phyloP scores from a whole-genome alignment of 2,797 vertebrate genomes.

The Spinus pinus region DNA sequence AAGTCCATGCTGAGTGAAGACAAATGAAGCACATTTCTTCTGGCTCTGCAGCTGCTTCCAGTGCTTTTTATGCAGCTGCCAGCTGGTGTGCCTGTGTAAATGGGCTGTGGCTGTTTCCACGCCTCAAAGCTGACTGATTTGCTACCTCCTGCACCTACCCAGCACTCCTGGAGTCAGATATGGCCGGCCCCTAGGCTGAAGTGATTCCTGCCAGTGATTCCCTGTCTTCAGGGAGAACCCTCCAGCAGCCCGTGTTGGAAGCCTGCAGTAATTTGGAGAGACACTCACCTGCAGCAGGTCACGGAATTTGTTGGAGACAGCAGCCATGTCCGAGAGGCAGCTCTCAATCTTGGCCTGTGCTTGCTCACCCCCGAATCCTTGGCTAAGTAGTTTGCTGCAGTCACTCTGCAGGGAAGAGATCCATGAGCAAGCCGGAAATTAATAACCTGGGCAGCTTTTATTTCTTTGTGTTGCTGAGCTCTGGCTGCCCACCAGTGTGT shows the following conservation, averaged over 20 bases:
- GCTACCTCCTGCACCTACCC: not conserved
- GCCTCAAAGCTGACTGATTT: not conserved
- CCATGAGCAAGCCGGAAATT: not conserved
- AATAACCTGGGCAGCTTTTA: not conserved
- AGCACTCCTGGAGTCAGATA: not conserved
- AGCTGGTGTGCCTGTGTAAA: not conserved
- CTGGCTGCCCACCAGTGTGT: not conserved
- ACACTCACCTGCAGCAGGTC: conserved; percentile 92
- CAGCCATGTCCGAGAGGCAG: conserved; percentile 92
- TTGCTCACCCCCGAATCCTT: conserved; percentile 84
- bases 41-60: conserved; percentile 33
- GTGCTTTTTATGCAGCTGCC: not conserved
- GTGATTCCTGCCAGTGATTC: not conserved
- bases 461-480: not conserved
- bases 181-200: not conserved
- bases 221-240: not conserved
- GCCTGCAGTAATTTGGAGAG: not conserved
- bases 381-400: conserved; percentile 91
- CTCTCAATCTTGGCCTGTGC: conserved; percentile 95
- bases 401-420: conserved; percentile 81
- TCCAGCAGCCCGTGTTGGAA: not conserved
- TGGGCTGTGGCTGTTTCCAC: not conserved
- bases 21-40: not conserved
- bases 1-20: not conserved
- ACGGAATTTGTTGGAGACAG: conserved; percentile 91